Conservation (phyloP, 1,140 invertebrate genomes). For the Centruroides vittatus region DNA sequence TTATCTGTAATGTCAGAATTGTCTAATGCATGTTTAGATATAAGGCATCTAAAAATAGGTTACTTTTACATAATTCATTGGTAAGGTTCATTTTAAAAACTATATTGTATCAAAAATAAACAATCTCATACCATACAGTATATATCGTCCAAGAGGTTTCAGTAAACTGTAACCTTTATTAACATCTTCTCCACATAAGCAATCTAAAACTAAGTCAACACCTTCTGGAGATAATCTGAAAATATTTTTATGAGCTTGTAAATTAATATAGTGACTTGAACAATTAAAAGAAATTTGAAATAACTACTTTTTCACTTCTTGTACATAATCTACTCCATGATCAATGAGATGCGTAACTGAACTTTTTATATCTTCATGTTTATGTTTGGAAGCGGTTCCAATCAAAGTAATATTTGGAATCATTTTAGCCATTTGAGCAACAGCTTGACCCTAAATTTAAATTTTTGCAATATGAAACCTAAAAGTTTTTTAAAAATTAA, state of each 20-base stretch:
- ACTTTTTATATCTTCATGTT: conserved; percentile 63
- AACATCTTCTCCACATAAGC: conserved; percentile 74
- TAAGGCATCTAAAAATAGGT: too few species aligned
- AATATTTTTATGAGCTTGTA: neutral
- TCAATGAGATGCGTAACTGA: conserved; percentile 61
- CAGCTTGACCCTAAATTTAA: conserved; percentile 54
- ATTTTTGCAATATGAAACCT: too few species aligned
- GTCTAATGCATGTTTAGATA: too few species aligned
- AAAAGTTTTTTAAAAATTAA: too few species aligned
- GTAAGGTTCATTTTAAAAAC: neutral
- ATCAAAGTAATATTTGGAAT: conserved; percentile 64
- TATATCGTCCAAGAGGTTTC: conserved; percentile 78
- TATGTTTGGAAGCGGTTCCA: conserved; percentile 67
- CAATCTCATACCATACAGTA: conserved; percentile 52
- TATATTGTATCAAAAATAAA: neutral
- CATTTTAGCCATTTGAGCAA: conserved; percentile 63
- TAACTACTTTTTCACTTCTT: conserved; percentile 67
- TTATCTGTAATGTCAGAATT: too few species aligned
- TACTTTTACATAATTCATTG: too few species aligned
- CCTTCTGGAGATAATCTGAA: conserved; percentile 54
- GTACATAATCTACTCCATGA: conserved; percentile 58
- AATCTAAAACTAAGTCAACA: conserved; percentile 75
- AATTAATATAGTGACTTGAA: too few species aligned
- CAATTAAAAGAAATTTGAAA: neutral
- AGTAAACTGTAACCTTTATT: conserved; percentile 61